Percentiles rank a stretch among this genome's conserved stretches.
Evolutionary conservation across 2,888 invertebrate genomes (phyloP).

Genomic region (Ectropis crepuscularia): DNA sequence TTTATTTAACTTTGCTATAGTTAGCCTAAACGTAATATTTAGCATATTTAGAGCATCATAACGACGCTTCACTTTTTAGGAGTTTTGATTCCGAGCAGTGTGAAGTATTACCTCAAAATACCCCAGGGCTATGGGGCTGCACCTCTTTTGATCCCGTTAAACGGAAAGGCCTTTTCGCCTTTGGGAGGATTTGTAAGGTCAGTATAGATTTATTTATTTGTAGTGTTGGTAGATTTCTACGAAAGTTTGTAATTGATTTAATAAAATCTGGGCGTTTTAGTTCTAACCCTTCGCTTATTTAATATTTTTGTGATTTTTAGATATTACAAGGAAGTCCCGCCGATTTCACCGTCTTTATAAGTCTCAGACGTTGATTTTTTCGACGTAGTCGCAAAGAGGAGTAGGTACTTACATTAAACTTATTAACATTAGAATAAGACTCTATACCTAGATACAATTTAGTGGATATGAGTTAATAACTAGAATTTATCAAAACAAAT

Average conservation of each 20-base stretch:
- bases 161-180: slow-evolving; percentile 72
- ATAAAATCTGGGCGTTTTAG: too few relatives aligned
- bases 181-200: slow-evolving; percentile 77
- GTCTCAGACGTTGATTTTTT: neutral
- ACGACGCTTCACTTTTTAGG: slow-evolving; percentile 52
- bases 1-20: neutral
- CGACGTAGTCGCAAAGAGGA: neutral
- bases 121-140: slow-evolving; percentile 59
- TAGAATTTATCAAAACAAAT: too few relatives aligned
- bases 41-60: slow-evolving; percentile 9
- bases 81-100: slow-evolving; percentile 73
- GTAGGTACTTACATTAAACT: too few relatives aligned
- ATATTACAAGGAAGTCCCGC: slow-evolving; percentile 79
- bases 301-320: slow-evolving; percentile 57
- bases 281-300: too few relatives aligned
- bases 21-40: slow-evolving; percentile 13
- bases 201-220: slow-evolving; percentile 19
- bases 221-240: neutral
- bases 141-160: slow-evolving; percentile 67
- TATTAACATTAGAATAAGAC: too few relatives aligned
- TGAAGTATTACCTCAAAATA: slow-evolving; percentile 73
- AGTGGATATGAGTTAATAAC: too few relatives aligned
- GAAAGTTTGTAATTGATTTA: too few relatives aligned
- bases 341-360: slow-evolving; percentile 72
- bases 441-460: too few relatives aligned